A percentile compares a stretch with the other conserved stretches of the same genome.
Conservation (phyloP, 2,113 vertebrate species). For the Entelurus aequoreus region DNA sequence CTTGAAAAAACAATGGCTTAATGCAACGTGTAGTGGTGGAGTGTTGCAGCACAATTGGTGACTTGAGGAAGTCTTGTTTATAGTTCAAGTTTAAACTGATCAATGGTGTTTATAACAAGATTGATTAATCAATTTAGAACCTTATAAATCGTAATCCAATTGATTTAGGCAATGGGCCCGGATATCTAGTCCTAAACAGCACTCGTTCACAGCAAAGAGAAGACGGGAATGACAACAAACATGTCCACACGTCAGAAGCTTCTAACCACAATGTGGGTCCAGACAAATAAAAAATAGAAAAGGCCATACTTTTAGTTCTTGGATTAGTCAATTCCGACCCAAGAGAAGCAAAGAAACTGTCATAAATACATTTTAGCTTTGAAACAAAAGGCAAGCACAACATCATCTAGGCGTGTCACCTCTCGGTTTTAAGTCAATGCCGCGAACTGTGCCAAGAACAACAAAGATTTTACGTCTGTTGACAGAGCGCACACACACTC, state of each 20-base stretch:
- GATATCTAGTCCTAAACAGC: no score
- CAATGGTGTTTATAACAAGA: no score
- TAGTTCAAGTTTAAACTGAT: no score
- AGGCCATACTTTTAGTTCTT: neutral
- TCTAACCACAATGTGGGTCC: neutral
- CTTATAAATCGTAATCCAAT: no score
- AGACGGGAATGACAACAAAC: neutral
- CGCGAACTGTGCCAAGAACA: constrained; percentile 27
- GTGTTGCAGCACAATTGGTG: no score
- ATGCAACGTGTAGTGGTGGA: no score
- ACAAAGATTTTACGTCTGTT: constrained; percentile 43
- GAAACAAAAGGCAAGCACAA: constrained; percentile 22
- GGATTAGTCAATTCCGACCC: neutral
- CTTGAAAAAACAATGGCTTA: no score
- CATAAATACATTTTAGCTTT: constrained; percentile 6
- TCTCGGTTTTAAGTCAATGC: constrained; percentile 8
- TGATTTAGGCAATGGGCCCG: no score
- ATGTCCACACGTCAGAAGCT: neutral
- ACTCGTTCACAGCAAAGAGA: no score
- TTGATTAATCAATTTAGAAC: no score
- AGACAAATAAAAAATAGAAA: constrained; percentile 19
- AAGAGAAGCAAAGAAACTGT: constrained; percentile 6
- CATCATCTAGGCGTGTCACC: constrained; percentile 26
- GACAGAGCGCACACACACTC: constrained; percentile 24
- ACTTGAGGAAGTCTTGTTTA: no score